Percentiles rank a stretch among this genome's conserved stretches.
phyloP scores from a whole-genome alignment of 2,888 invertebrate species.

The Carterocephalus palaemon region DNA sequence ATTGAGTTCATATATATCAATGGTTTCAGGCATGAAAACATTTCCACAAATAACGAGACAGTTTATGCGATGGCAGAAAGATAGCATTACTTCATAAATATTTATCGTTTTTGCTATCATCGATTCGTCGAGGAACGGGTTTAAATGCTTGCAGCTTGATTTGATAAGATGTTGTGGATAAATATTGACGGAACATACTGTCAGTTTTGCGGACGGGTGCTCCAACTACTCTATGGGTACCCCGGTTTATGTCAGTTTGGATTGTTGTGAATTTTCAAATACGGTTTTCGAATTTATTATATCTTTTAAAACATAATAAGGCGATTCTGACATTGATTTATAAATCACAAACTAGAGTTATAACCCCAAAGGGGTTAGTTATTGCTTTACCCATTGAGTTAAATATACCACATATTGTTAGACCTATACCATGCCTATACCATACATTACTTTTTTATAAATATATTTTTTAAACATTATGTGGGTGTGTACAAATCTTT shows the following conservation, averaged over 20 bases:
- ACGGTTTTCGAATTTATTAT: not conserved
- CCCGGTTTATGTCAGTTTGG: constrained; percentile 4
- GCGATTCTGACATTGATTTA: no score
- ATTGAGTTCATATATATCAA: no score
- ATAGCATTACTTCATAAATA: constrained; percentile 7
- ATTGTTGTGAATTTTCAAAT: not conserved
- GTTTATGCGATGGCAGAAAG: constrained; percentile 21
- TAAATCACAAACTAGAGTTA: no score
- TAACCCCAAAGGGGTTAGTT: no score
- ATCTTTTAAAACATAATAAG: no score
- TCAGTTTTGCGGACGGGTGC: not conserved
- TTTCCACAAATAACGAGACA: constrained; percentile 46
- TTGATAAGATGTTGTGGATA: constrained; percentile 12
- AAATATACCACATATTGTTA: no score
- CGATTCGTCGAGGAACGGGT: not conserved
- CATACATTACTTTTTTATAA: no score
- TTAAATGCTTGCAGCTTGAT: not conserved
- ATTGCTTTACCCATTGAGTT: no score
- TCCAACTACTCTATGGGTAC: no score
- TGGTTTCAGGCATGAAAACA: constrained; percentile 37
- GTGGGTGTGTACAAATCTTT: no score
- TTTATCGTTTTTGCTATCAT: not conserved
- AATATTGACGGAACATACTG: constrained; percentile 5
- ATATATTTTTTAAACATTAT: no score
- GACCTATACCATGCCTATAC: no score